phyloP scores from a whole-genome alignment of 2,113 vertebrate genomes.

The Myxocyprinus asiaticus region DNA sequence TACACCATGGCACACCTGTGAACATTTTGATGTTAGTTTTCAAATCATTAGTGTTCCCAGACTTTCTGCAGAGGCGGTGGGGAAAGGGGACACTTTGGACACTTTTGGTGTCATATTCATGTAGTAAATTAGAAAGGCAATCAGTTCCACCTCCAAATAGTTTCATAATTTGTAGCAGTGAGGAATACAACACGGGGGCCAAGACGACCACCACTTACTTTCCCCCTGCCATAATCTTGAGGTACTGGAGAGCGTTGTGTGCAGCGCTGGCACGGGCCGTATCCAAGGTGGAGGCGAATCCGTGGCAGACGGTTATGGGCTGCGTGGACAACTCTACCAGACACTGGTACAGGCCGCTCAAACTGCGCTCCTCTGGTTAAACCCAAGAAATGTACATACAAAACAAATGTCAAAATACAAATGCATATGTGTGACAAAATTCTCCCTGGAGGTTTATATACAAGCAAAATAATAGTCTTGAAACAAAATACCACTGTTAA shows the following conservation, averaged over 20 bases:
- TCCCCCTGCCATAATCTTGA: constrained; percentile 91
- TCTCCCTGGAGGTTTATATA: no score
- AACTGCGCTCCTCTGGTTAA: constrained; percentile 82
- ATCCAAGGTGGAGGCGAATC: constrained; percentile 79
- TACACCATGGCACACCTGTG: no score
- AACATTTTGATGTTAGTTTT: no score
- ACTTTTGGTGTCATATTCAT: background rate
- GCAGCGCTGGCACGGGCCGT: constrained; percentile 87
- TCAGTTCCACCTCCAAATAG: constrained; percentile 16
- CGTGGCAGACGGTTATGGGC: constrained; percentile 92
- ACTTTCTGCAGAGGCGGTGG: background rate
- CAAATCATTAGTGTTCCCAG: background rate
- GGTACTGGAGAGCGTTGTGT: constrained; percentile 90
- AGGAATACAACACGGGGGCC: background rate
- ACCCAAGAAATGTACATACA: no score
- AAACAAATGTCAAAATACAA: no score
- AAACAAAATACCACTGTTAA: no score
- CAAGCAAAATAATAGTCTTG: no score
- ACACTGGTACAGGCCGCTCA: constrained; percentile 91
- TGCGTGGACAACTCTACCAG: constrained; percentile 95
- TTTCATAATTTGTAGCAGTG: background rate
- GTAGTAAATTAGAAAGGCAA: background rate
- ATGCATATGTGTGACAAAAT: no score
- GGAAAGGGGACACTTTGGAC: no score
- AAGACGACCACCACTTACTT: constrained; percentile 69